These are phyloP conservation scores for Bolinopsis microptera DNA, from an alignment of 37 sponge, comb jelly and placozoan genomes.

Conservation along the genomic window DNA sequence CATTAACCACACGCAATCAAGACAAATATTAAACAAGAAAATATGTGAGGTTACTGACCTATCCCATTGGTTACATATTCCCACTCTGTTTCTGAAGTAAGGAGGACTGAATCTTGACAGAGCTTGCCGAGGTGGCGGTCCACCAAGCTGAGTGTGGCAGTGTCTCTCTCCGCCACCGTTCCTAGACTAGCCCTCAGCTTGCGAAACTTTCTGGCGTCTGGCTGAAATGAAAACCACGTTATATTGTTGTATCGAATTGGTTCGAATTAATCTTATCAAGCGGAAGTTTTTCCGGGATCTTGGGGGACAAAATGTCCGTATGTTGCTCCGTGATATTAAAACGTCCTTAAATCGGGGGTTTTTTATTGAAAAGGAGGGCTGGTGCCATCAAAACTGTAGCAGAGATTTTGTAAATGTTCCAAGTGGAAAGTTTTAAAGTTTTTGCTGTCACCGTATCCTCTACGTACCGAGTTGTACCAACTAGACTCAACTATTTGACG, in stretches of 20 bases:
- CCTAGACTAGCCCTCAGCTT: neutral
- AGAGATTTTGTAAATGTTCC: neutral
- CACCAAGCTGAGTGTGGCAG: neutral
- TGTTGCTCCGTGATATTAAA: too few relatives aligned
- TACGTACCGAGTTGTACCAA: neutral
- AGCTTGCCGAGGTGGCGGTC: slow-evolving; percentile 50
- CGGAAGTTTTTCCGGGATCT: too few relatives aligned
- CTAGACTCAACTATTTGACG: neutral
- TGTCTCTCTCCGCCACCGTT: neutral
- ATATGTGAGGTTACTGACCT: neutral
- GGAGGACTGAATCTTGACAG: slow-evolving; percentile 19
- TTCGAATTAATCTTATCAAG: too few relatives aligned
- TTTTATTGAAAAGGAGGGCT: neutral
- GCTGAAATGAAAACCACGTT: neutral
- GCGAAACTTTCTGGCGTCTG: neutral
- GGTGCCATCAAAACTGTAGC: neutral
- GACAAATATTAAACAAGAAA: neutral
- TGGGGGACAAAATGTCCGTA: too few relatives aligned
- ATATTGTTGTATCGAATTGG: too few relatives aligned
- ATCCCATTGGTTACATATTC: slow-evolving; percentile 2
- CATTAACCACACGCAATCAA: neutral
- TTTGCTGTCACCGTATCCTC: neutral
- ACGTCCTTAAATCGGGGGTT: neutral
- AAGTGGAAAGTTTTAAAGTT: neutral
- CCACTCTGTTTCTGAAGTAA: slow-evolving; percentile 23